Evolutionary conservation across 2,888 invertebrate genomes (phyloP), one percentile per base, ranked within the genome.

Genomic region (Kuschelorhynchus macadamiae): DNA sequence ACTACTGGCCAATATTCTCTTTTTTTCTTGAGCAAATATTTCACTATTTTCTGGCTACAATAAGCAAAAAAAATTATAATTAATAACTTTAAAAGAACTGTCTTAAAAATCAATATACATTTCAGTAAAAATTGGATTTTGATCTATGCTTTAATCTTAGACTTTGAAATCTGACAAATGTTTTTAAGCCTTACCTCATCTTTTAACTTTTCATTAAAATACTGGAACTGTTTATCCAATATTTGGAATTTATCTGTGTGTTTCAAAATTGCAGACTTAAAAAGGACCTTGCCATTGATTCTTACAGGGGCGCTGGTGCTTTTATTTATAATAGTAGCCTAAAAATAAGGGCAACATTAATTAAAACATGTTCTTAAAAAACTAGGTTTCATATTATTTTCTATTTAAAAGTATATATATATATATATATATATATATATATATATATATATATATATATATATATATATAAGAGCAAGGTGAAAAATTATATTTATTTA

Each of bases 301-400:
- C 81, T 72, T 5, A 86, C 85, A 55, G 81, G 80, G 0, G 83
- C 83, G 5, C 0, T 75, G 71, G n/a, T 7, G 14, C 84, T 83
- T 66, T 85, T 83, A 66, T 85, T 85, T 39, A 84, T 82, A 0
- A 87, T 80, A 69, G 85, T 82, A 12, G 86, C 84, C 87, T 87
- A 76, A 16, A 75, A 74, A 47, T 21, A 49, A n/a, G n/a, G n/a
- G n/a, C n/a, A n/a, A n/a, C n/a, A n/a, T n/a, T n/a, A n/a, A n/a
- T n/a, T n/a, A n/a, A n/a, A n/a, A n/a, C n/a, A n/a, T n/a, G n/a
- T n/a, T n/a, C n/a, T n/a, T n/a, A n/a, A n/a, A n/a, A n/a, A n/a
- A n/a, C n/a, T n/a, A n/a, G n/a, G n/a, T n/a, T n/a, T n/a, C n/a
- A n/a, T n/a, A n/a, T n/a, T n/a, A n/a, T n/a, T n/a, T n/a, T n/a